Evolutionary conservation across 2,888 invertebrate species (phyloP), one percentile per base, ranked within the genome.

Genomic region (Zygaena filipendulae): DNA sequence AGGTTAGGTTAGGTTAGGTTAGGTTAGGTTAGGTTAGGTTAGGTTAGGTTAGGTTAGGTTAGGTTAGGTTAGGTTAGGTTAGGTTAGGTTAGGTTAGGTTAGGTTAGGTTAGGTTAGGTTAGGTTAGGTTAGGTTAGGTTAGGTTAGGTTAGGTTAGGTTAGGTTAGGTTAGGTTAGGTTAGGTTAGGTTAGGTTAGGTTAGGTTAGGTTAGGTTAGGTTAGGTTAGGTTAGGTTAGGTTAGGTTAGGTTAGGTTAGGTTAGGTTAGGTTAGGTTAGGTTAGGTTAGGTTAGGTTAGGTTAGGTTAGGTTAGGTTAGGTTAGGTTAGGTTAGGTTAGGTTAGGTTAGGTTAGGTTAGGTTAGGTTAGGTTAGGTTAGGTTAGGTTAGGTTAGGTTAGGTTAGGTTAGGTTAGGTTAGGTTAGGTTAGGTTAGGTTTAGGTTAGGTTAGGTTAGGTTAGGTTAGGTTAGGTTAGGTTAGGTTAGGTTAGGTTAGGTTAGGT

Each of bases 1-100:
- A 43, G 46, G 44, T 44, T 43, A 42, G 46, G 39, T 39, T 37
- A 39, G 37, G 36, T 36, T 39, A 34, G 25, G 23, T 30, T 30
- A 27, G 22, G 25, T 23, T 23, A 24, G 28, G 27, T 27, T 18
- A 25, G 22, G 27, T 13, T 28, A 28, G 23, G 27, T n/a, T n/a
- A n/a, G n/a, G n/a, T n/a, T n/a, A n/a, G n/a, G n/a, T n/a, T n/a
- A n/a, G n/a, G n/a, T n/a, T n/a, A n/a, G n/a, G n/a, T n/a, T n/a
- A n/a, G n/a, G n/a, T n/a, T n/a, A n/a, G n/a, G n/a, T n/a, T n/a
- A n/a, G n/a, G n/a, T n/a, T n/a, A n/a, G n/a, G n/a, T n/a, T n/a
- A n/a, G n/a, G n/a, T n/a, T n/a, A n/a, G n/a, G n/a, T n/a, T n/a
- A n/a, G n/a, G n/a, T n/a, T n/a, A n/a, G n/a, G n/a, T n/a, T n/a